Conservation (phyloP, 1,140 invertebrate species). For the Latrodectus geometricus region DNA sequence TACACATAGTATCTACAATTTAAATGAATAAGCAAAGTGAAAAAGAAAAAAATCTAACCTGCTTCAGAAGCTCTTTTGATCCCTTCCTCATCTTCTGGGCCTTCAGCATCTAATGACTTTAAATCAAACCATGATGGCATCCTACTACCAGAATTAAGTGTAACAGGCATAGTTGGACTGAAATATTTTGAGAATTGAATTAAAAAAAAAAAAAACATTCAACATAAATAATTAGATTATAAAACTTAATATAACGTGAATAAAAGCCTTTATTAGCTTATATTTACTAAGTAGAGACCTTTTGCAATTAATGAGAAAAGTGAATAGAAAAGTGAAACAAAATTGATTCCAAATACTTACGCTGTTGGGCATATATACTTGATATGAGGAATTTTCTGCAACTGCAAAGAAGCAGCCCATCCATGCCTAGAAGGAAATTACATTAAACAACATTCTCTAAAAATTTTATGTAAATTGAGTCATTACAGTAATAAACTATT, state of each 20-base stretch:
- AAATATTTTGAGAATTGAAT: constrained; percentile 63
- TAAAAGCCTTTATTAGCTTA: too few species aligned
- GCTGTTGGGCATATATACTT: constrained; percentile 97
- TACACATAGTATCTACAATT: too few species aligned
- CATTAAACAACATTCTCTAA: too few species aligned
- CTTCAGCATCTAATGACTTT: constrained; percentile 82
- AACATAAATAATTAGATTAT: too few species aligned
- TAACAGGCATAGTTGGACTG: constrained; percentile 88
- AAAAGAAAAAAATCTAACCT: constrained; percentile 64
- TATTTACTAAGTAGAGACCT: too few species aligned
- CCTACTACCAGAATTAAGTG: constrained; percentile 89
- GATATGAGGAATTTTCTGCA: constrained; percentile 82
- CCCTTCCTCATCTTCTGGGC: constrained; percentile 88
- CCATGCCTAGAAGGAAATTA: constrained; percentile 79
- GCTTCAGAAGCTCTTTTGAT: constrained; percentile 83
- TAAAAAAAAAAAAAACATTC: background rate
- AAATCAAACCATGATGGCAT: constrained; percentile 99
- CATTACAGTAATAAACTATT: too few species aligned
- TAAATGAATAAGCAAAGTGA: background rate
- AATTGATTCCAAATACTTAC: constrained; percentile 70
- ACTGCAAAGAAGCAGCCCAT: constrained; percentile 87
- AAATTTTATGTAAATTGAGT: too few species aligned
- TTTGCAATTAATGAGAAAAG: too few species aligned
- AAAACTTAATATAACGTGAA: too few species aligned
- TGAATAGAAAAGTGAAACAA: background rate